Base-by-base conservation (phyloP, 1,140 invertebrate genomes). In the Tetragonula clypearis region DNA sequence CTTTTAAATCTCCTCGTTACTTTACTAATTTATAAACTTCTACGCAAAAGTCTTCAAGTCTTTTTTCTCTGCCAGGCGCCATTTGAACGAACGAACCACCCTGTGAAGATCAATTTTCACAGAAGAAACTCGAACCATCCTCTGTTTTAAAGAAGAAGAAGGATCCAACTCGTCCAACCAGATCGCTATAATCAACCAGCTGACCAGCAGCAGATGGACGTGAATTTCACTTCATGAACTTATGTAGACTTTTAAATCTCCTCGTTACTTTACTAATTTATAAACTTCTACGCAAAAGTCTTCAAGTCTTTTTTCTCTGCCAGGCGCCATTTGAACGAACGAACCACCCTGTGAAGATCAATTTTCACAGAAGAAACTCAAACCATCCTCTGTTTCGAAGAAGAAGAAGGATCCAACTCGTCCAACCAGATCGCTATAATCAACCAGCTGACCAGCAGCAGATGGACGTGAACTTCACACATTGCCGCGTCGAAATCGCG, bases 401-500 rank as follows among this genome's bases (percentile, higher is more conserved):
- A 11, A 72, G 12, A 53, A 26, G n/a, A 68, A 68, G 35, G 11
- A 73, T 53, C 1, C 21, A 49, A 23, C 35, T 14, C 66, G 26
- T 30, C 41, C 30, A 30, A 30, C 30, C 30, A 30, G 21, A 41
- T 41, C 35, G 21, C 14, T 41, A 11, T 19, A 21, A 21, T n/a
- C 58, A 6, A 21, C 62, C 58, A 65, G 5, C 14, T 49, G 9
- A 21, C 26, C 2, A 65, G 21, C 2, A 65, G 21, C 3, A 19
- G 15, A 12, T 15, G 30, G n/a, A 30, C 60, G 26, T 30, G 76
- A 56, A 79, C 56, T 55, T 84, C 55, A 30, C 55, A 23, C 56
- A 62, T 19, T 55, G 56, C 21, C 56, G 26, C 58, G 76, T 62
- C 58, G 58, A 62, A 79, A n/a, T 79, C 77, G 92, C 92, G 92